phyloP scores from a whole-genome alignment of 2,797 vertebrate species.

The Ammospiza maritima region DNA sequence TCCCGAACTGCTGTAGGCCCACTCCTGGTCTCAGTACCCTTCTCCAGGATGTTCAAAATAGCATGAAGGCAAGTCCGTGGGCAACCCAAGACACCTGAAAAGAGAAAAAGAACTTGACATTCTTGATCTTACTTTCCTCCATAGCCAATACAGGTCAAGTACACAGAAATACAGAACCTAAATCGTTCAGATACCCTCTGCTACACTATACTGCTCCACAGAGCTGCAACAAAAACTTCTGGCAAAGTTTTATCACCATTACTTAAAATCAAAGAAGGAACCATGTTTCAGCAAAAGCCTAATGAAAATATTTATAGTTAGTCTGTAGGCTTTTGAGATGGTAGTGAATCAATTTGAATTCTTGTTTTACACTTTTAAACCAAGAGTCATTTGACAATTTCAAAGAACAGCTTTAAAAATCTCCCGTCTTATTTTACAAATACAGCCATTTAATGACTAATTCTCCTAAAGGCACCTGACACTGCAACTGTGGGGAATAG shows the following conservation, averaged over 20 bases:
- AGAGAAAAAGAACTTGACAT: background rate
- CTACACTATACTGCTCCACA: background rate
- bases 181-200: background rate
- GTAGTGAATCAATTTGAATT: background rate
- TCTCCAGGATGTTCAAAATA: constrained; percentile 93
- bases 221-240: background rate
- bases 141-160: background rate
- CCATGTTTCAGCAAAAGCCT: background rate
- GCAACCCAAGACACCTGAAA: constrained; percentile 93
- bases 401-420: background rate
- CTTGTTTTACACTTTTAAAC: background rate
- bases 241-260: background rate
- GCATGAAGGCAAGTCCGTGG: constrained; percentile 95
- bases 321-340: background rate
- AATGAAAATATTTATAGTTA: background rate
- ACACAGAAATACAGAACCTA: background rate
- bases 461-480: background rate
- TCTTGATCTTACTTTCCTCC: background rate
- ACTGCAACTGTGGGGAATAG: background rate
- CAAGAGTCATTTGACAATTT: background rate
- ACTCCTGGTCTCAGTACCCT: constrained; percentile 87
- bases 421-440: background rate
- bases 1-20: constrained; percentile 88
- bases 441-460: background rate
- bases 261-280: background rate